Conservation (phyloP, 2,113 vertebrate species). For the Ophiodon elongatus region DNA sequence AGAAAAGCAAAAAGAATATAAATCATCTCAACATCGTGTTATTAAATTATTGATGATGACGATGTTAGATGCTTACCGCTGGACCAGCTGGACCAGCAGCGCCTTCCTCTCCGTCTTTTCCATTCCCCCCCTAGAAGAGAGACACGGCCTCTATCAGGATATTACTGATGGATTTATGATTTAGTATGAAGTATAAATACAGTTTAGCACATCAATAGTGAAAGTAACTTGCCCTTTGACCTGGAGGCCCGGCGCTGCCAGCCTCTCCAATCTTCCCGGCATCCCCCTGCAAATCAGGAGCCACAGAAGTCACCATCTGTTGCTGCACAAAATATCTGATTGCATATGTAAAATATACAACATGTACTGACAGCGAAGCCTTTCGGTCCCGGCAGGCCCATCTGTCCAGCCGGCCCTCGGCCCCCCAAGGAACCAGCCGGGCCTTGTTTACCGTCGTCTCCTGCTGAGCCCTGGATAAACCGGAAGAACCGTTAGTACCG, state of each 20-base stretch:
- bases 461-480: slow-evolving; percentile 87
- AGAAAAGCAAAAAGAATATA: not conserved
- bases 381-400: slow-evolving; percentile 97
- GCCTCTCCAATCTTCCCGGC: slow-evolving; percentile 94
- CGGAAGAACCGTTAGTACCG: not conserved
- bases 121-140: slow-evolving; percentile 90
- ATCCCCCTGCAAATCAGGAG: slow-evolving; percentile 87
- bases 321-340: not conserved
- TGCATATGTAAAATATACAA: not conserved
- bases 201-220: not conserved
- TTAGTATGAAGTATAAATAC: not conserved
- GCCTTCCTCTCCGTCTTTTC: slow-evolving; percentile 97
- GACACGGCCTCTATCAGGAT: not conserved
- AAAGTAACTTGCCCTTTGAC: slow-evolving; percentile 88
- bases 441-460: slow-evolving; percentile 95
- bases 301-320: not conserved
- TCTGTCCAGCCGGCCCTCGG: slow-evolving; percentile 89
- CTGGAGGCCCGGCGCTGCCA: slow-evolving; percentile 90
- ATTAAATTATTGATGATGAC: not conserved
- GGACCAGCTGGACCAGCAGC: slow-evolving; percentile 92
- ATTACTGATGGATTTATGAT: not conserved
- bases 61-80: slow-evolving; percentile 83
- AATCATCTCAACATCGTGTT: not conserved
- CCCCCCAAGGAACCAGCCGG: slow-evolving; percentile 90
- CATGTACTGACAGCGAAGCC: slow-evolving; percentile 90